Evolutionary conservation across 1,140 invertebrate species (phyloP), one percentile per base, ranked within the genome.

Genomic region (Platyscapa corneri): DNA sequence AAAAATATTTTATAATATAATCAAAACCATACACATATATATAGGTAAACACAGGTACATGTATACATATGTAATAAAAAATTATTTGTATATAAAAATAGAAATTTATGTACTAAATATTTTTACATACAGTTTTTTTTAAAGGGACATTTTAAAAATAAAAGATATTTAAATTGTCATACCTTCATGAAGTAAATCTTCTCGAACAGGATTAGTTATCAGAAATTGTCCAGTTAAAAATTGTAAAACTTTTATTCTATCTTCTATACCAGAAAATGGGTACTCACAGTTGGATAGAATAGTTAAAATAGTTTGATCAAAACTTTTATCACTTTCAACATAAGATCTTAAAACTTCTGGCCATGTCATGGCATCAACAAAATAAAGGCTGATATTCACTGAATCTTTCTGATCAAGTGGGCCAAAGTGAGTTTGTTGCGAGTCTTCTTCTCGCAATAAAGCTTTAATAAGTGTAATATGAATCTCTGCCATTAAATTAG

Each of bases 361-460:
- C 98, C 98, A 99, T 64, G 98, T 99, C 93, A 99, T 96, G 70
- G 96, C 94, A 94, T 99, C 99, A 86, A 98, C 95, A 90, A 99
- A 96, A 94, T 97, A 99, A 32, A 99, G 94, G 87, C 96, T 95
- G 80, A 99, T 96, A 92, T 99, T 99, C 0, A 99, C 96, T 92
- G 97, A 98, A 92, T 99, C 98, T 94, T 99, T 99, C 89, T 98
- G 96, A 94, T 99, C 99, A 80, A 98, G 92, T 23, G 98, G 98
- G 76, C 98, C 98, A 94, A 99, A 99, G 91, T 98, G 97, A 30
- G 98, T 99, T 90, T 98, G 97, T 92, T 98, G 97, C 1, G 96
- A 96, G 92, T 99, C 98, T 93, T 99, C 98, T 94, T 99, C 98
- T 78, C 98, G 93, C 46, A 99, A 93, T 82, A 99, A 94, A 18